Evolutionary conservation across 2,797 vertebrate species (phyloP).

Genomic region (Malurus splendens): DNA sequence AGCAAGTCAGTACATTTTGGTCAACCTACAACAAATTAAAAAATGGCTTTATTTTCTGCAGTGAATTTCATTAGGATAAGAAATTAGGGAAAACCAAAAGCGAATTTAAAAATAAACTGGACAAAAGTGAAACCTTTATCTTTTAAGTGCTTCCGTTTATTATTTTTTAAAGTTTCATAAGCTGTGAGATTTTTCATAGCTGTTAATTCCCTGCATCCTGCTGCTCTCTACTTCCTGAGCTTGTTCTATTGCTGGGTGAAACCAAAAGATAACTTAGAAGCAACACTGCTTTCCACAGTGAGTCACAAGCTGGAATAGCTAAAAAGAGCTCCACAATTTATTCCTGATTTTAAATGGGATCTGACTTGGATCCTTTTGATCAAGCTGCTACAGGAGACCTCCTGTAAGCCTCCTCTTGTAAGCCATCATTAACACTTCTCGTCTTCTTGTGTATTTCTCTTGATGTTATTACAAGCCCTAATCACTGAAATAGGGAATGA

Average conservation of each 20-base stretch:
- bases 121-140: neutral
- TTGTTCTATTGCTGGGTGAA: neutral
- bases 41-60: neutral
- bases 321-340: neutral
- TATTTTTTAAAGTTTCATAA: neutral
- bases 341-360: neutral
- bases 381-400: neutral
- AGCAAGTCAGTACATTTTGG: neutral
- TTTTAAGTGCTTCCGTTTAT: neutral
- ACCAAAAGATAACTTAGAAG: neutral
- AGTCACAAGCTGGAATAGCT: constrained; percentile 6
- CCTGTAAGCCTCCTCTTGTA: neutral
- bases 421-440: neutral
- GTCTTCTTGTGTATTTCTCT: neutral
- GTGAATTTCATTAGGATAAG: neutral
- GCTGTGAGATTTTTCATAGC: neutral
- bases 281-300: neutral
- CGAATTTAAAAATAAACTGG: neutral
- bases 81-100: neutral
- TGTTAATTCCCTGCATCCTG: neutral
- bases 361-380: neutral
- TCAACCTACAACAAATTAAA: neutral
- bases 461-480: neutral
- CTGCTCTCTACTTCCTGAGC: neutral
- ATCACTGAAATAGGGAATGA: neutral